Evolutionary conservation across 1,140 invertebrate genomes (phyloP), one percentile per base, ranked within the genome.

Genomic region (Muscidifurax raptorellus): DNA sequence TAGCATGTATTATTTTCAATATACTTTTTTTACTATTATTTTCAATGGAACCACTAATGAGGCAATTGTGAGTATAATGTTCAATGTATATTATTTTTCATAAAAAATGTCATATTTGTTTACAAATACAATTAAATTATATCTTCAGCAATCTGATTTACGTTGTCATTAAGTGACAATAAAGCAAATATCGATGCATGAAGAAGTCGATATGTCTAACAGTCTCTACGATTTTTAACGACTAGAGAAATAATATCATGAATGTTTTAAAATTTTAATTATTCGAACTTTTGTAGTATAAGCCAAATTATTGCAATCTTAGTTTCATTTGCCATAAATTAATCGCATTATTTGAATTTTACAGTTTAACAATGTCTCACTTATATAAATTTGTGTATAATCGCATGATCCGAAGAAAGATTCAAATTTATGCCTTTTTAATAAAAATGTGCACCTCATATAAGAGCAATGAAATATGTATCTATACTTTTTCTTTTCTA

Each of bases 181-280:
- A n/a, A 64, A 84, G 25, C 25, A 40, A 30, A 40, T 44, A 64
- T 74, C 6, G 22, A 64, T 83, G 30, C 28, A 28, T 47, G 18
- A 30, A 25, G 67, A 66, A 10, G 13, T 84, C 47, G 69, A 84
- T 84, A 80, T 84, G 69, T 84, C 52, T 84, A 84, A 80, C n/a
- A 84, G 36, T 66, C 69, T 84, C 76, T 84, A 80, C n/a, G 22
- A 67, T 75, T 66, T 64, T 18, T 80, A 47, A 76, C 27, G 40
- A 67, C 32, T 22, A 27, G 27, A 10, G 28, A n/a, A 30, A 40
- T 36, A 15, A 36, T n/a, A 74, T 74, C 7, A 1, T 74, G 28
- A 30, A 13, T 40, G 10, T 72, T 72, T 18, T 74, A 74, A 59
- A 74, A 80, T 27, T 25, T 71, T 13, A 80, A 72, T n/a, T 82